Percentiles rank a stretch among this genome's conserved stretches.
phyloP scores from a whole-genome alignment of 2,888 invertebrate genomes.

The Anticlea derivata region DNA sequence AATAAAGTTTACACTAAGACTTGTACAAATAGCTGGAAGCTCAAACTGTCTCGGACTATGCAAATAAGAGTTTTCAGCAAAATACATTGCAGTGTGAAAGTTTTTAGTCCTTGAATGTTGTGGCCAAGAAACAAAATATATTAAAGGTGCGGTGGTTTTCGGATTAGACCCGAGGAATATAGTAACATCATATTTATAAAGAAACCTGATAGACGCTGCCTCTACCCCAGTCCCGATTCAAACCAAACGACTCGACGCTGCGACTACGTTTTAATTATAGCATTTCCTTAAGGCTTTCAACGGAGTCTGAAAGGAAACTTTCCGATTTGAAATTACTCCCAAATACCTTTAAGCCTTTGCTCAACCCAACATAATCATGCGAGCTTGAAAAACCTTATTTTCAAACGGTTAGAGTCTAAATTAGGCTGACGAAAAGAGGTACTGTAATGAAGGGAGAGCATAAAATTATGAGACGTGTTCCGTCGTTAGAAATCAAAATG shows the following conservation, averaged over 20 bases:
- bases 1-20: no score
- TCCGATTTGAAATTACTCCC: conserved; percentile 58
- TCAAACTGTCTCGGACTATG: background rate
- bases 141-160: background rate
- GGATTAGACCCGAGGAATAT: no score
- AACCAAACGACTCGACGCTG: conserved; percentile 31
- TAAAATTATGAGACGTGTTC: conserved; percentile 70
- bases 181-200: background rate
- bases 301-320: conserved; percentile 51
- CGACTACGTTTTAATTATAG: conserved; percentile 57
- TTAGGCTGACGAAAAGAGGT: conserved; percentile 31
- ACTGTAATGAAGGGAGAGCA: conserved; percentile 47
- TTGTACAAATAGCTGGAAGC: background rate
- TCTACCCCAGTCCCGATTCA: conserved; percentile 19
- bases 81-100: background rate
- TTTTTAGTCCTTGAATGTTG: conserved; percentile 1
- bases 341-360: conserved; percentile 50
- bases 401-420: conserved; percentile 21
- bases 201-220: background rate
- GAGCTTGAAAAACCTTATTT: conserved; percentile 29
- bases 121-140: no score
- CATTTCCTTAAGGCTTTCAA: conserved; percentile 47
- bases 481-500: conserved; percentile 79
- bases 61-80: conserved; percentile 5
- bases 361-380: conserved; percentile 14